Percentiles rank a stretch among this genome's conserved stretches.
These are phyloP conservation scores for Chanos chanos DNA, from an alignment of 2,797 vertebrate species.

Conservation along the genomic window DNA sequence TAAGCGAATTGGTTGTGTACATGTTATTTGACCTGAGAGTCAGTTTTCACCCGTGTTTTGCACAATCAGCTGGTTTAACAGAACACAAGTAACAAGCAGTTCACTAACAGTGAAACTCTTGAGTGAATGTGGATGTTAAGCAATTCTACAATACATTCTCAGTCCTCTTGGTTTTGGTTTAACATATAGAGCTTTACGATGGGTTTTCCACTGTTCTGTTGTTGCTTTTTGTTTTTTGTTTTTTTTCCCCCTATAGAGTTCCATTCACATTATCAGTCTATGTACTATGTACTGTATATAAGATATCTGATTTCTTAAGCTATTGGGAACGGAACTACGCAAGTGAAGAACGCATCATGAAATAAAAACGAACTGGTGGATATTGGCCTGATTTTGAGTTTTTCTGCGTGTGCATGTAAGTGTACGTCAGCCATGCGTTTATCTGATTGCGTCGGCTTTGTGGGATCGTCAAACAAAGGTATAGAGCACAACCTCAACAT, in stretches of 20 bases:
- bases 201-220: constrained; percentile 21
- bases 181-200: constrained; percentile 3
- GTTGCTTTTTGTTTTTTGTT: constrained; percentile 11
- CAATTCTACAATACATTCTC: constrained; percentile 15
- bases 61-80: constrained; percentile 58
- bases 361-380: constrained; percentile 69
- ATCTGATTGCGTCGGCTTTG: too few species aligned
- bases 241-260: constrained; percentile 23
- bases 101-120: constrained; percentile 26
- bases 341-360: constrained; percentile 58
- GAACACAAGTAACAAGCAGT: constrained; percentile 43
- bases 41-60: constrained; percentile 49
- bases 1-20: too few species aligned
- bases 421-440: too few species aligned
- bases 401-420: constrained; percentile 11
- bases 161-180: background rate
- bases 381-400: constrained; percentile 1
- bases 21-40: too few species aligned
- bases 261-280: constrained; percentile 63
- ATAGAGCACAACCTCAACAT: too few species aligned
- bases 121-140: constrained; percentile 37
- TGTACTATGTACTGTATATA: constrained; percentile 68
- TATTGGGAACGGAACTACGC: constrained; percentile 56
- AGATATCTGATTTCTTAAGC: constrained; percentile 66
- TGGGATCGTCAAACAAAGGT: too few species aligned